Evolutionary conservation across 2,888 invertebrate species (phyloP), one percentile per base, ranked within the genome.

Genomic region (Pandemis corylana): DNA sequence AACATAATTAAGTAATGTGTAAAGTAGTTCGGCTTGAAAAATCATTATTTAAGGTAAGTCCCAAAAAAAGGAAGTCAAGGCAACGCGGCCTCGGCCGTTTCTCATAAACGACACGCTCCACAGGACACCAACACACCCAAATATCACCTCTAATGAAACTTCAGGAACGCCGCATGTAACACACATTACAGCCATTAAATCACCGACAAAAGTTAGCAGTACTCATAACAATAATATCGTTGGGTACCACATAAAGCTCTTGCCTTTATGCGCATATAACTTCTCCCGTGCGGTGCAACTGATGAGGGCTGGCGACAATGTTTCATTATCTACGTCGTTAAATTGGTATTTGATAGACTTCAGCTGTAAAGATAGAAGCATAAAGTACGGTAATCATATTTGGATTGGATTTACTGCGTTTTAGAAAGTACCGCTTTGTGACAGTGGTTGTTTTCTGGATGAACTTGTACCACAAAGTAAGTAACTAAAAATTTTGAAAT

Each of bases 181-280:
- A 75, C 74, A 63, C 77, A 72, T 76, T 75, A 76, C 78, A 72
- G 75, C 79, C 80, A 80, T 83, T 81, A 83, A 84, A 84, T 82
- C 79, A 80, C 70, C 76, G 68, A 79, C 81, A 80, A 83, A 83
- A 84, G 82, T 83, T 84, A 82, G 80, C 81, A 80, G 78, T 80
- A 78, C 80, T 79, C 81, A 82, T 83, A 85, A 87, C 83, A 87
- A 86, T 85, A 84, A 84, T 85, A 84, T 82, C 78, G 73, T 79
- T 74, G 79, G 78, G 83, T 85, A 85, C 82, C 84, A 82, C 84
- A 82, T 88, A 86, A 84, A 86, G 83, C 87, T 85, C 80, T 83
- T 78, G 83, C 84, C 83, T 85, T 87, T 87, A 87, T 84, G 80
- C 79, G 80, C 80, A 80, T 83, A 84, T 87, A 84, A 87, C 85